Evolutionary conservation across 1,140 invertebrate species (phyloP), one percentile per base, ranked within the genome.

Genomic region (Atopsyche davidsoni): DNA sequence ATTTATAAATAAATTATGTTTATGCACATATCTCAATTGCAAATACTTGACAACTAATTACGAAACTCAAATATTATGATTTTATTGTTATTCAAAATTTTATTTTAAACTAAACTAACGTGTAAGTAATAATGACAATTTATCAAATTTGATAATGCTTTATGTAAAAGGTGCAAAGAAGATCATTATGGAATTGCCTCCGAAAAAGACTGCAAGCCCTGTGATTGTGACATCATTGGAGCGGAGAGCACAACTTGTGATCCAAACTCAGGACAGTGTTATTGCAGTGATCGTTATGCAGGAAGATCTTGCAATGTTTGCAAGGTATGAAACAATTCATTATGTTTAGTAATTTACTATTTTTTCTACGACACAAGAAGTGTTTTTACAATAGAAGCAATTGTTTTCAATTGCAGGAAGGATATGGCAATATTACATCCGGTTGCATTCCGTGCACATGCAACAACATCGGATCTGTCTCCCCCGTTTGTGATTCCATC

Each of bases 241-340:
- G 82, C 90, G 28, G 70, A 73, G 18, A 78, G 79, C 0, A 66
- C 66, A 23, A 68, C 77, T 1, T 97, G 93, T 73, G 82, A 96
- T 60, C 64, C 79, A 10, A 68, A 72, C 9, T 82, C 72, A 19
- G 94, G 93, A 2, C 82, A 87, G 52, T 96, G 93, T 74, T 68
- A 75, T 0, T 89, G 86, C 63, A 68, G 71, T 34, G 71, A 79
- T 1, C 82, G 83, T 46, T 93, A 87, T 61, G 77, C 80, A 2
- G 95, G 95, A n/a, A 74, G 81, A 51, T 81, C 84, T 23, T 99
- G 96, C 67, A 83, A 96, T 61, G 67, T 73, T 14, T 99, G 96
- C 68, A 76, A 81, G 65, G 85, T 89, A 47, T 31, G 23, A 35
- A 4, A 41, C 7, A 6, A 62, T 65, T 32, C 61, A 69, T 42